These are phyloP conservation scores for Cardinalis cardinalis DNA, from an alignment of 2,113 vertebrate genomes.

Conservation along the genomic window DNA sequence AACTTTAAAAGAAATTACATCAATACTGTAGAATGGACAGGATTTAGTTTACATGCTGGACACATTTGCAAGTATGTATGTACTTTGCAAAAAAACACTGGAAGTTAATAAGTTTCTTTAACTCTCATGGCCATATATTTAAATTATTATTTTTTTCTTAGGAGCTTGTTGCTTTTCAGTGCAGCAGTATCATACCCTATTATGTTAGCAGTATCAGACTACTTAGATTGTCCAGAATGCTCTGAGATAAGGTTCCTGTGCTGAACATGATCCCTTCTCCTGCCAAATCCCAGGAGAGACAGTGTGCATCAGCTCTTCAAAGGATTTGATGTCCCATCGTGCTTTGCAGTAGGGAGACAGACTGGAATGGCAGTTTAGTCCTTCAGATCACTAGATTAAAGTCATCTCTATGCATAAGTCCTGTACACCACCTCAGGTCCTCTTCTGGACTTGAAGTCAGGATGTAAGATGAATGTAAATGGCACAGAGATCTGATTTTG, in stretches of 20 bases:
- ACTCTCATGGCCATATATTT: not conserved
- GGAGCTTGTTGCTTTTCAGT: conserved; percentile 11
- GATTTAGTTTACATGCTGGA: not conserved
- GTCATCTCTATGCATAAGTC: not conserved
- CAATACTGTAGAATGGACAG: conserved; percentile 18
- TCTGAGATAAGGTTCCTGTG: not conserved
- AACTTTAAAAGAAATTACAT: conserved; percentile 41
- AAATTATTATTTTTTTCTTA: not conserved
- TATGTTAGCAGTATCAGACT: not conserved
- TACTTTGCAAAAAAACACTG: conserved; percentile 28
- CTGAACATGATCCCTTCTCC: not conserved
- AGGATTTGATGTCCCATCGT: not conserved
- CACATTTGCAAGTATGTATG: conserved; percentile 7
- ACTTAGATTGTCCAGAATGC: not conserved
- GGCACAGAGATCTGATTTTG: conserved; percentile 19
- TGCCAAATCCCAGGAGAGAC: not conserved
- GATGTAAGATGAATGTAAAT: not conserved
- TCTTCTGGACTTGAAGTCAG: conserved; percentile 13
- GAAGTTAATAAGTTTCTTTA: conserved; percentile 18
- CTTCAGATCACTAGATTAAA: conserved; percentile 6
- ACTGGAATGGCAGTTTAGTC: not conserved
- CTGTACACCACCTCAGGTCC: not conserved
- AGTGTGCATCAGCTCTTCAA: not conserved
- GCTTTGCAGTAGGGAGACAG: not conserved
- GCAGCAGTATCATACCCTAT: not conserved